Evolutionary conservation across 2,888 invertebrate genomes (phyloP), one percentile per base, ranked within the genome.

Genomic region (Epicampocera succincta): DNA sequence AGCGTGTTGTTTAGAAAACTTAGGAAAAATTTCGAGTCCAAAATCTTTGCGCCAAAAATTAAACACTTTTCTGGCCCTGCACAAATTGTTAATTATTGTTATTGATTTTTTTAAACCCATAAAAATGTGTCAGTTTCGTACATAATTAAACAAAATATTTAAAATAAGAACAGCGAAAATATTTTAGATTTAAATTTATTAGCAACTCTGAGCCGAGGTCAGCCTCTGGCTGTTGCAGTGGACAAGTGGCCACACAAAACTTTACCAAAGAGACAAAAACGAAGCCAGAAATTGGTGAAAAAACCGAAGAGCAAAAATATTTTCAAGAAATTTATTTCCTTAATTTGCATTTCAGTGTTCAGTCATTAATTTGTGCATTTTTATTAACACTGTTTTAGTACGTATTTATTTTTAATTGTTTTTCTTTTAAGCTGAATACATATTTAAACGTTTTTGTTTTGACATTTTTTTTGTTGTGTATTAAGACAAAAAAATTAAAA

Each of bases 261-360:
- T 13, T 71, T 40, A 8, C 58, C 3, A 21, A 52, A 46, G 33
- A 29, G 15, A 33, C 6, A 2, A 11, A 9, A 29, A 17, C 15
- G 21, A 71, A 60, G 1, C 13, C 33, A 63, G n/a, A 21, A 29
- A n/a, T n/a, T n/a, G n/a, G n/a, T n/a, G n/a, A n/a, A 2, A 33
- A 46, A 21, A 15, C 5, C 8, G 3, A 44, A 44, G 21, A 56
- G 6, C 12, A 19, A 42, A 58, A 56, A 58, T 11, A 54, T 44
- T 56, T 68, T 52, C 29, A 21, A 33, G 11, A 61, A 68, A 79
- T 74, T 74, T 69, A 74, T 80, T 50, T 69, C 40, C 52, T 21
- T 52, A 56, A 71, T 80, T 80, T 69, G 69, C 74, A 74, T 74
- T 74, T 74, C 12, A 65, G 54, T 69, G 46, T 52, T 58, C 15